These are phyloP conservation scores for Gibbula magus DNA, from an alignment of 2,888 invertebrate species.

Conservation along the genomic window DNA sequence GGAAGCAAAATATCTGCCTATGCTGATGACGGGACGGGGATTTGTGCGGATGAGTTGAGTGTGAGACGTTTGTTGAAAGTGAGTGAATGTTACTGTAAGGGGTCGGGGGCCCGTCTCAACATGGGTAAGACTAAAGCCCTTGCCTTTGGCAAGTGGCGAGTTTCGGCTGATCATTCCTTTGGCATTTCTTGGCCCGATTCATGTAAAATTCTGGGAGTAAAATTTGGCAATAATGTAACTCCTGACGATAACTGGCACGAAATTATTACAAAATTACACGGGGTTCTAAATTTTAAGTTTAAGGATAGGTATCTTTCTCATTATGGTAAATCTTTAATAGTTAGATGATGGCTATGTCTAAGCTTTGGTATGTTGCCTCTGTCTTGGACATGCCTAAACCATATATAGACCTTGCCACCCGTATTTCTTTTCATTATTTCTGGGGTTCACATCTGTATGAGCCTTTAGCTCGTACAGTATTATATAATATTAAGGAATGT, in stretches of 20 bases:
- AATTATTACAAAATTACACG: too few relatives aligned
- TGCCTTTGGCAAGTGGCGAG: slow-evolving; percentile 16
- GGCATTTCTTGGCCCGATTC: too few relatives aligned
- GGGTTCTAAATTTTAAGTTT: too few relatives aligned
- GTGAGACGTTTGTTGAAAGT: slow-evolving; percentile 12
- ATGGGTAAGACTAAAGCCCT: slow-evolving; percentile 20
- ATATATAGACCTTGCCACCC: neutral
- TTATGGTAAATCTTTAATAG: slow-evolving; percentile 32
- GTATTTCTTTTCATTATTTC: neutral
- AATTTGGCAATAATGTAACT: too few relatives aligned
- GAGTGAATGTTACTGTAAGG: slow-evolving; percentile 5
- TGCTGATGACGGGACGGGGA: slow-evolving; percentile 34
- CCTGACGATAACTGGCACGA: too few relatives aligned
- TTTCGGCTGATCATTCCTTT: too few relatives aligned
- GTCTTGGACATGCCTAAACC: neutral
- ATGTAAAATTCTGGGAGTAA: too few relatives aligned
- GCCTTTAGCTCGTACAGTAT: slow-evolving; percentile 3
- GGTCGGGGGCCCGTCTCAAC: slow-evolving; percentile 26
- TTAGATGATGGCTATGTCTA: neutral
- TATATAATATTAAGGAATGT: neutral
- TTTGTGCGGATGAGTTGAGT: slow-evolving; percentile 14
- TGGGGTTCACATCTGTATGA: neutral
- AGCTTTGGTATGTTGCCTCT: neutral
- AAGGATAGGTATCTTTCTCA: slow-evolving; percentile 22
- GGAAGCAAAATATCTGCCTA: slow-evolving; percentile 14